Percentiles rank a stretch among this genome's conserved stretches.
Conservation (phyloP, 2,888 invertebrate genomes). For the Heterodera filipjevi region DNA sequence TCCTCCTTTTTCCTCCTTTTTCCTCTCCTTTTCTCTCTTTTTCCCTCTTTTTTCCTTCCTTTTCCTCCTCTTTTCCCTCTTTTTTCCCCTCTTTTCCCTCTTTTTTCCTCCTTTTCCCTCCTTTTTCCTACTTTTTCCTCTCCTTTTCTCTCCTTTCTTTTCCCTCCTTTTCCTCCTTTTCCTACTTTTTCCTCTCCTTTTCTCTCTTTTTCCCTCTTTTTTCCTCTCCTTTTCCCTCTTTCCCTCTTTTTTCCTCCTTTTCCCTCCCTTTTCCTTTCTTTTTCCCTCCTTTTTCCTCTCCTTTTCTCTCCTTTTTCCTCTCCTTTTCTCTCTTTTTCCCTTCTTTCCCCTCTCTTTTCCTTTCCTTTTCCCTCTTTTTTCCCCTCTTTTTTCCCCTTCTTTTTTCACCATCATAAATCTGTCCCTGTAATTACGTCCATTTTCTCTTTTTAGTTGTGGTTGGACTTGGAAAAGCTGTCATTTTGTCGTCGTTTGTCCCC, state of each 20-base stretch:
- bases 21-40: too few species aligned
- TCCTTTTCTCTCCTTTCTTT: neutral
- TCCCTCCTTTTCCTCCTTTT: neutral
- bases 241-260: neutral
- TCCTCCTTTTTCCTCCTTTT: too few species aligned
- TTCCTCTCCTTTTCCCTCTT: neutral
- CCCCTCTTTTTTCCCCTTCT: neutral
- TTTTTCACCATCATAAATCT: neutral
- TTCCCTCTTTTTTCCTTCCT: too few species aligned
- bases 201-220: neutral
- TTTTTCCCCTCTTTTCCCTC: neutral
- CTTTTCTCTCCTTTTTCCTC: neutral
- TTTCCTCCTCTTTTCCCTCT: too few species aligned
- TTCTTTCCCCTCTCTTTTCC: neutral
- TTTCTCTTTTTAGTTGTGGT: neutral
- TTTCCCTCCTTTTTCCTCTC: neutral
- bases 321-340: neutral
- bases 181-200: neutral
- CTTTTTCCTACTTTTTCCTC: neutral
- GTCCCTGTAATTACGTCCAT: conserved; percentile 2
- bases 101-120: neutral
- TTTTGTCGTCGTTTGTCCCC: neutral
- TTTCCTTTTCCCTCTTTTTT: neutral
- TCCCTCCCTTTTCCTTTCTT: neutral
- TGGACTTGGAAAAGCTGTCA: neutral